Base-by-base conservation (phyloP, 1,140 invertebrate species). In the Drosophila saltans region DNA sequence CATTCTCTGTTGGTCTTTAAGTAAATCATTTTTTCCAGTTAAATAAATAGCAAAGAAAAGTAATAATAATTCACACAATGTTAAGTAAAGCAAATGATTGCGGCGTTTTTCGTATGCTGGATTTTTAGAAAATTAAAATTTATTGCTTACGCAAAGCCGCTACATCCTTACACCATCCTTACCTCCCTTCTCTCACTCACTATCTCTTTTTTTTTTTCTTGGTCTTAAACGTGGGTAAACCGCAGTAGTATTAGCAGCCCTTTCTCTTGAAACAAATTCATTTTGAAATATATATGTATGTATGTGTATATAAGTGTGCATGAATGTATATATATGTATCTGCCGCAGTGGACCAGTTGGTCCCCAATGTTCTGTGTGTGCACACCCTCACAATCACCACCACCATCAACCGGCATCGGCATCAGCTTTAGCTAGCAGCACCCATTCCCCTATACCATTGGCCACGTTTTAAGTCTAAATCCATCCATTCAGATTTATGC, bases 111-210 rank as follows among this genome's bases (percentile, higher is more conserved):
- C 28, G 43, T 63, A 67, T 78, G 75, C 72, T 74, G 75, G 48
- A 67, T 75, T 78, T 69, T 72, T 67, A 71, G 71, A 56, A 78
- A 78, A 78, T 78, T 78, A 71, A 78, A 78, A 78, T 78, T 78
- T 78, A 78, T 78, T 71, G 68, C 76, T 71, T 60, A 64, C 64
- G 68, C 76, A 75, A 78, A 78, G 76, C 33, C 11, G 28, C 30
- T 28, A 24, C 36, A 16, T 16, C 57, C 7, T 36, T 58, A 33
- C 55, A 26, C 55, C 28, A 11, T 16, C 9, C 57, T 21, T 58
- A 36, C 56, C 56, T 26, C 10, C 30, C 26, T 9, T 6, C 66
- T 33, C 10, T 8, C 11, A 5, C 21, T 11, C 24, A 5, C 3
- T 39, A 1, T 57, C 36, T 30, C 16, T 59, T 16, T 59, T 11